Base-by-base conservation (phyloP, 2,797 vertebrate genomes). In the Avahi laniger region DNA sequence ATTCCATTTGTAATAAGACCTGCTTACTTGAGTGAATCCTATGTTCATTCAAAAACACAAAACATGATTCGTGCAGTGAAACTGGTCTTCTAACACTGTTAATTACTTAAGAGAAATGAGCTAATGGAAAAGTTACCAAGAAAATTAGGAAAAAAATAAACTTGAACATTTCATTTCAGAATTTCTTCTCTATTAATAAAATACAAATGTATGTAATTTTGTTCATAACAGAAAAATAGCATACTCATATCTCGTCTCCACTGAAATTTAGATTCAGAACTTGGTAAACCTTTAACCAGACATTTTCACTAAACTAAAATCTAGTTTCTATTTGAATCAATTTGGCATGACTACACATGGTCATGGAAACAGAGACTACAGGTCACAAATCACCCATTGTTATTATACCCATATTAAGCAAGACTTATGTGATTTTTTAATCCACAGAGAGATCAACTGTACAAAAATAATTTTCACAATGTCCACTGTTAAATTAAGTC, bases 11-110 rank as follows among this genome's bases (percentile, higher is more conserved):
- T 81, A 91, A 83, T 59, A 96, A 86, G 75, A 91, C 52, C 30
- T 91, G 43, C 38, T 93, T 78, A 61, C 94, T 95, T 92, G 81
- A 52, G 91, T 91, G 89, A 96, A 94, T 89, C 79, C 28, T 86
- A 11, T 76, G 91, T 86, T 96, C 82, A 94, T 84, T 96, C 30
- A 63, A 93, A 96, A 93, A 89, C 65, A 93, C 5, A 35, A 82
- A 96, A 73, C 70, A 80, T 63, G 73, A 92, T 48, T 87, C 20
- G 28, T 63, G 38, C 43, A 76, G 10, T 86, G 78, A 91, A 94
- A 91, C 70, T 67, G 65, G 63, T 75, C 92, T 89, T 78, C 70
- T 91, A 95, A 95, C 43, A 85, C 15, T 67, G 18, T 35, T 93
- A 52, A 76, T 91, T 65, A 84, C 73, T 82, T 90, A 89, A 43